A percentile compares a stretch with the other conserved stretches of the same genome.
These are phyloP conservation scores for Bombus impatiens DNA, from an alignment of 1,140 invertebrate species.

Conservation along the genomic window DNA sequence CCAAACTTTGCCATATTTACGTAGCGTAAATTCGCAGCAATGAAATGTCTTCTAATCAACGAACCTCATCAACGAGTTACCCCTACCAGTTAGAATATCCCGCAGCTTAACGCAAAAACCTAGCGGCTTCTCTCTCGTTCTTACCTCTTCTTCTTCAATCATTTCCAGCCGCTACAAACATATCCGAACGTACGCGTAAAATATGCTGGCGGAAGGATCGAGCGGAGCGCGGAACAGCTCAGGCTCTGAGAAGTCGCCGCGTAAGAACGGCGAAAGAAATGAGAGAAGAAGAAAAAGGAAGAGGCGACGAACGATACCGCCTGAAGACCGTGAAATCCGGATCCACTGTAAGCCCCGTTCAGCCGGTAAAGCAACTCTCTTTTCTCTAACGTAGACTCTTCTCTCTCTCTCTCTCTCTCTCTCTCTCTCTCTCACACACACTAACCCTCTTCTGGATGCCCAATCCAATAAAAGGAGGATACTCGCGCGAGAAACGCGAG, in stretches of 20 bases:
- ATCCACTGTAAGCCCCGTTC: slow-evolving; percentile 65
- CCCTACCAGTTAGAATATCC: neutral
- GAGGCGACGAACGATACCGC: slow-evolving; percentile 64
- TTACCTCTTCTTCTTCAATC: neutral
- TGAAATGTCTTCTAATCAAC: neutral
- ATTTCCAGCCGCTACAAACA: slow-evolving; percentile 3
- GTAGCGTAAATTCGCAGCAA: neutral
- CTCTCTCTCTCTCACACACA: slow-evolving; percentile 30
- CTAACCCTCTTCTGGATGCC: slow-evolving; percentile 40
- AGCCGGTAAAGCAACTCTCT: slow-evolving; percentile 57
- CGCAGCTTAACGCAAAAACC: neutral
- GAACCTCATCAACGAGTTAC: neutral
- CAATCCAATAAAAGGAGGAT: slow-evolving; percentile 70
- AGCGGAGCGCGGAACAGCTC: slow-evolving; percentile 42
- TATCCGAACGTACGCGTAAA: slow-evolving; percentile 32
- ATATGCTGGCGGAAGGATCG: slow-evolving; percentile 57
- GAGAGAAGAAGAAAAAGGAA: slow-evolving; percentile 21
- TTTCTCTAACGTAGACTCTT: neutral
- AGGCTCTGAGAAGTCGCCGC: slow-evolving; percentile 51
- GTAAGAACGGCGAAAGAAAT: slow-evolving; percentile 50
- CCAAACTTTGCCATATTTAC: neutral
- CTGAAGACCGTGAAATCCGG: slow-evolving; percentile 71
- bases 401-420: slow-evolving; percentile 43
- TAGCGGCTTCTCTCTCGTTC: neutral
- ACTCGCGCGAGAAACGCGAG: slow-evolving; percentile 48